Percentiles rank a stretch among this genome's conserved stretches.
These are phyloP conservation scores for Pygoscelis adeliae DNA, from an alignment of 2,113 vertebrate species.

Conservation along the genomic window DNA sequence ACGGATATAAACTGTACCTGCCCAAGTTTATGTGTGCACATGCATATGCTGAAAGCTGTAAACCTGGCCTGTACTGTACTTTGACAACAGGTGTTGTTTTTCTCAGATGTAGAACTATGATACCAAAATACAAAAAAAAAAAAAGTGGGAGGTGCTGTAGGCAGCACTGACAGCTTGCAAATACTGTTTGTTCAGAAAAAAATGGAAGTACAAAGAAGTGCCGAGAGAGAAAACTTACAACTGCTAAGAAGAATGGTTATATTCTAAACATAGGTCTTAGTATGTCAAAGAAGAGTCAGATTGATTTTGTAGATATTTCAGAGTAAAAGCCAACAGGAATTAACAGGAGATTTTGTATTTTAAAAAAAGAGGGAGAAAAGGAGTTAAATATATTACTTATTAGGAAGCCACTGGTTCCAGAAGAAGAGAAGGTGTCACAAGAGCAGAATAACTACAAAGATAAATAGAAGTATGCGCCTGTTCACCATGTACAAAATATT, in stretches of 20 bases:
- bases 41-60: background rate
- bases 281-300: background rate
- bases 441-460: background rate
- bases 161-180: background rate
- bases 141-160: background rate
- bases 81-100: background rate
- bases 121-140: background rate
- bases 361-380: accelerated
- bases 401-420: background rate
- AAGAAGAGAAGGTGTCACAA: background rate
- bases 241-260: background rate
- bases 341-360: background rate
- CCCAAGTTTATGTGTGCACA: background rate
- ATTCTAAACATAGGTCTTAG: background rate
- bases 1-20: background rate
- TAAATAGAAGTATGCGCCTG: background rate
- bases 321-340: background rate
- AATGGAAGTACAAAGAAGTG: background rate
- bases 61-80: background rate
- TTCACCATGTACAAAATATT: background rate
- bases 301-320: background rate
- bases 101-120: background rate
- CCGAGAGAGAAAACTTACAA: background rate
- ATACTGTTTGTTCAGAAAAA: background rate
- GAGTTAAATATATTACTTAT: background rate